Base-by-base conservation (phyloP, 2,797 vertebrate genomes). In the Micrastur ruficollis region DNA sequence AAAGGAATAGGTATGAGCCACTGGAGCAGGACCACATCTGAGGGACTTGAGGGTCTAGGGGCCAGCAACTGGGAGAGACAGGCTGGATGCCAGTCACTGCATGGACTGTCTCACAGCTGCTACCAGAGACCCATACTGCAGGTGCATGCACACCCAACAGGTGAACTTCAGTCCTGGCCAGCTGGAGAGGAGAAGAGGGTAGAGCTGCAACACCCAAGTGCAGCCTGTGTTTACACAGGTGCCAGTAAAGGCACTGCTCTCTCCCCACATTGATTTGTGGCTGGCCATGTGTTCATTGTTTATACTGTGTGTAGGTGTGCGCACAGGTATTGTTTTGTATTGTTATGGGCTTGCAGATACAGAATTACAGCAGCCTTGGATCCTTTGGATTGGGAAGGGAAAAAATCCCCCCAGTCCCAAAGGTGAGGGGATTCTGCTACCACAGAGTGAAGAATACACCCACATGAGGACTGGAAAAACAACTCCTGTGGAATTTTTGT, bases 181-280 rank as follows among this genome's bases (percentile, higher is more conserved):
- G 21, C 9, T 5, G 50, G 8, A 47, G 36, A 36, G n/a, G 9
- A 58, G 36, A 49, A 29, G 26, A 47, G 18, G 25, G 17, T 7
- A 19, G 55, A 66, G 65, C 50, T 58, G 73, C 6, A 34, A 12
- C 0, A 36, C 2, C 12, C 0, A 2, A 70, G 52, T 3, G 7
- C 9, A 49, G 55, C 3, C 36, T 5, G 6, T 36, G 38, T 62
- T 93, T 40, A 40, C 76, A 36, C 46, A 62, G 84, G 84, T 61
- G 81, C 55, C 42, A 20, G 23, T 0, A 31, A 42, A 73, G 15
- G 50, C 46, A 11, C 70, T 20, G 52, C 34, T 40, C 73, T 42
- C 78, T 63, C 65, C n/a, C 47, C 15, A 5, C 3, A 17, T 0
- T 18, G 12, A 17, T 32, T 10, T 25, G 36, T 11, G 20, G 14